phyloP scores from a whole-genome alignment of 2,113 vertebrate species.

The Antigone vipio region DNA sequence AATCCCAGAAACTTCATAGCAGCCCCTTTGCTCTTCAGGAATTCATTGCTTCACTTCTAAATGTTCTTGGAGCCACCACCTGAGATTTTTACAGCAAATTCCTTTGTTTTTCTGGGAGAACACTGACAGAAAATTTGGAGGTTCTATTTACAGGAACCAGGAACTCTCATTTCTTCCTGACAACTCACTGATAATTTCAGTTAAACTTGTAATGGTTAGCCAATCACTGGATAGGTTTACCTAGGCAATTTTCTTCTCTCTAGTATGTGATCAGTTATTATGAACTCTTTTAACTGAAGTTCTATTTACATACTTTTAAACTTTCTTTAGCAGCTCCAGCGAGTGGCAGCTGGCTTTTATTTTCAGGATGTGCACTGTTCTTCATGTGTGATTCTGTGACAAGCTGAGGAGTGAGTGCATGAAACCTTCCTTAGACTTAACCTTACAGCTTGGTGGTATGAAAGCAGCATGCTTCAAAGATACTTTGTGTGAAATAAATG shows the following conservation, averaged over 20 bases:
- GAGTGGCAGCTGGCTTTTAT: constrained; percentile 38
- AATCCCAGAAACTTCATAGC: not conserved
- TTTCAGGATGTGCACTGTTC: constrained; percentile 45
- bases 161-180: not conserved
- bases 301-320: not conserved
- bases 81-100: not conserved
- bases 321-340: not conserved
- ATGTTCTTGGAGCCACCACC: not conserved
- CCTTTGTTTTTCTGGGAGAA: not conserved
- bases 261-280: not conserved
- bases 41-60: not conserved
- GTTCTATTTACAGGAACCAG: not conserved
- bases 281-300: not conserved
- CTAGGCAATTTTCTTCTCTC: not conserved
- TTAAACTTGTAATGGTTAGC: not conserved
- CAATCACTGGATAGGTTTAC: constrained; percentile 27
- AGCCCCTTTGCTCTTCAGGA: not conserved
- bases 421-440: constrained; percentile 50
- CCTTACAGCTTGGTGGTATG: not conserved
- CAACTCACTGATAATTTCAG: not conserved
- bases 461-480: constrained; percentile 47
- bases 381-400: constrained; percentile 19
- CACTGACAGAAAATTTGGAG: not conserved
- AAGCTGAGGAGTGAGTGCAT: constrained; percentile 17
- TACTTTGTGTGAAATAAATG: constrained; percentile 47